Evolutionary conservation across 2,113 vertebrate genomes (phyloP).

Genomic region (Herpetotheres cachinnans): DNA sequence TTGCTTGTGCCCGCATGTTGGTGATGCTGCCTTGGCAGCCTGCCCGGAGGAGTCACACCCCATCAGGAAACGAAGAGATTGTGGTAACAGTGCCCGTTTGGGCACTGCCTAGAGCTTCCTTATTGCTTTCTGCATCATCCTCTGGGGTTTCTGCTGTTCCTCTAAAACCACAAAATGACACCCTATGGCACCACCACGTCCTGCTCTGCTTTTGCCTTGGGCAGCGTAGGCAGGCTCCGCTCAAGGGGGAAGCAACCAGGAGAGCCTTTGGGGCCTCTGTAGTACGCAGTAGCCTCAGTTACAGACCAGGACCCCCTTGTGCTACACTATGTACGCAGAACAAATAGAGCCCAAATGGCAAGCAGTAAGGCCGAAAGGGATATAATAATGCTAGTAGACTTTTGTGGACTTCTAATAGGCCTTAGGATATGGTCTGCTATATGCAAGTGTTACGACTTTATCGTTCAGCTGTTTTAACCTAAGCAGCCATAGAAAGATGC

Average conservation of each 20-base stretch:
- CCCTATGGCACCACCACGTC: not conserved
- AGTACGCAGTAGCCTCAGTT: not conserved
- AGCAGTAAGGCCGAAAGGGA: not conserved
- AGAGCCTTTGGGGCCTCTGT: not conserved
- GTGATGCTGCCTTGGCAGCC: not conserved
- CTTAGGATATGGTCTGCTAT: not conserved
- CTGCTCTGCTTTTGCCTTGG: not conserved
- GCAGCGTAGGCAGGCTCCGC: not conserved
- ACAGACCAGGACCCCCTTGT: not conserved
- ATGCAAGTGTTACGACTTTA: not conserved
- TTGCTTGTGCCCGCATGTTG: not conserved
- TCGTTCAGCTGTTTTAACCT: not conserved
- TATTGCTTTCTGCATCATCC: not conserved
- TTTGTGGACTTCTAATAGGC: not conserved
- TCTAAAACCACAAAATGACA: not conserved
- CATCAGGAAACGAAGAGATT: not conserved
- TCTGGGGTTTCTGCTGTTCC: not conserved
- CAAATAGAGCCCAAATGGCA: not conserved
- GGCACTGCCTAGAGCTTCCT: not conserved
- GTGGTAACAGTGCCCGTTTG: not conserved
- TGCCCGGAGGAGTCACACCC: not conserved
- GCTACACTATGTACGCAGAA: fast-evolving
- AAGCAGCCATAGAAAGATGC: not conserved
- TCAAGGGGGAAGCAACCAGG: not conserved
- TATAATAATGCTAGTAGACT: not conserved